Evolutionary conservation across 2,113 vertebrate genomes (phyloP), one percentile per base, ranked within the genome.

Genomic region (Takifugu bimaculatus): DNA sequence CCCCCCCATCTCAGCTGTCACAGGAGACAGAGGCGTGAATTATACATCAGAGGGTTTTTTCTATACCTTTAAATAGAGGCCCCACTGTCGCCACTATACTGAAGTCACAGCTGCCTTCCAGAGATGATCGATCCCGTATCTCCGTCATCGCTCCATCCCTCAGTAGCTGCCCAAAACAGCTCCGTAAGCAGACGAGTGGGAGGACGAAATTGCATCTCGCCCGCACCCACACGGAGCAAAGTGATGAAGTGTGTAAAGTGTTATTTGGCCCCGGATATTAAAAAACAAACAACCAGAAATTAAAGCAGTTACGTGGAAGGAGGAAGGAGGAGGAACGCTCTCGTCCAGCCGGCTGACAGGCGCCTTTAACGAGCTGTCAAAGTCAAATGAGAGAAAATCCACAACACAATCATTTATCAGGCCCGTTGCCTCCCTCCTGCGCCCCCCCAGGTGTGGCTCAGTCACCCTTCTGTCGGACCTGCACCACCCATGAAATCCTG

Each of bases 201-300:
- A 82, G 69, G 82, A 85, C 77, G 78, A 79, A 79, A 79, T 68
- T 57, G 75, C 65, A 53, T 65, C 72, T 77, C 60, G 75, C 20
- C 60, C 61, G 51, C 63, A 63, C 65, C 56, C 61, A 75, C 65
- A 74, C 65, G 70, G 25, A 50, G 68, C 65, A 62, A 79, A 85
- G 85, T 90, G 84, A 88, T 88, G 79, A 87, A 88, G 84, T 84
- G 85, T 76, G 73, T 80, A 81, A 83, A 85, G 82, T 80, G 75
- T 62, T 74, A 68, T 79, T 83, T 78, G 82, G 81, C 81, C 80
- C 60, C 70, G 78, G 53, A 77, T 83, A 79, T 86, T 77, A 77
- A 77, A 82, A 75, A 77, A 64, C 75, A 79, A 82, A 73, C 74
- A 60, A 65, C 68, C 65, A 59, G 68, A 74, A 64, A 80, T 80